Conservation (phyloP, 2,113 vertebrate species). For the Aspiorhynchus laticeps region DNA sequence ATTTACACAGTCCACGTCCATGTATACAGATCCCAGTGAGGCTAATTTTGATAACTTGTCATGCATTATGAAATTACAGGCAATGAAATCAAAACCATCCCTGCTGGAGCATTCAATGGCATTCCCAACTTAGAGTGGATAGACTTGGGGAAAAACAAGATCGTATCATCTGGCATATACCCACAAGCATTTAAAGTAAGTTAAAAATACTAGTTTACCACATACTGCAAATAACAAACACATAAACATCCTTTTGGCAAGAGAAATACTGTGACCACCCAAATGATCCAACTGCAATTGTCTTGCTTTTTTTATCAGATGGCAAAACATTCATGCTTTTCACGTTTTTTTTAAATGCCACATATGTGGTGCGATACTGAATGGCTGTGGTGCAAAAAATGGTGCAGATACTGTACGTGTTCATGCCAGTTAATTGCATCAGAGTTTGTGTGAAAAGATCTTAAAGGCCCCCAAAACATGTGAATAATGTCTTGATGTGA, state of each 20-base stretch:
- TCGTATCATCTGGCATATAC: constrained; percentile 81
- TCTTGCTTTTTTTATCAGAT: background rate
- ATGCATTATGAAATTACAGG: constrained; percentile 71
- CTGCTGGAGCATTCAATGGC: constrained; percentile 89
- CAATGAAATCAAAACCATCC: constrained; percentile 86
- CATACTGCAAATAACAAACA: background rate
- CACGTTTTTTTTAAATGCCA: background rate
- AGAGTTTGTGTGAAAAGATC: background rate
- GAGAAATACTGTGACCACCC: background rate
- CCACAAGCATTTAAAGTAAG: constrained; percentile 87
- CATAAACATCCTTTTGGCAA: background rate
- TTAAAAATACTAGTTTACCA: background rate
- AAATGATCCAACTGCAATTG: constrained; percentile 1
- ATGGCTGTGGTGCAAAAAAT: background rate
- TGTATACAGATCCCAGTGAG: background rate
- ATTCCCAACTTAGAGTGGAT: constrained; percentile 93
- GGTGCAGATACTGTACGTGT: background rate
- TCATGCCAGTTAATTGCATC: background rate
- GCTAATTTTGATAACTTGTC: constrained; percentile 23
- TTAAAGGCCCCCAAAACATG: background rate
- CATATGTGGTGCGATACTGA: background rate
- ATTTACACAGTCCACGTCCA: background rate
- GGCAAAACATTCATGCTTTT: background rate
- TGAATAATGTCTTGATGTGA: background rate
- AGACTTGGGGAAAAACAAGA: constrained; percentile 90